Percentiles rank a stretch among this genome's conserved stretches.
Evolutionary conservation across 2,888 invertebrate genomes (phyloP).

Genomic region (Scelioninae gen. 1): DNA sequence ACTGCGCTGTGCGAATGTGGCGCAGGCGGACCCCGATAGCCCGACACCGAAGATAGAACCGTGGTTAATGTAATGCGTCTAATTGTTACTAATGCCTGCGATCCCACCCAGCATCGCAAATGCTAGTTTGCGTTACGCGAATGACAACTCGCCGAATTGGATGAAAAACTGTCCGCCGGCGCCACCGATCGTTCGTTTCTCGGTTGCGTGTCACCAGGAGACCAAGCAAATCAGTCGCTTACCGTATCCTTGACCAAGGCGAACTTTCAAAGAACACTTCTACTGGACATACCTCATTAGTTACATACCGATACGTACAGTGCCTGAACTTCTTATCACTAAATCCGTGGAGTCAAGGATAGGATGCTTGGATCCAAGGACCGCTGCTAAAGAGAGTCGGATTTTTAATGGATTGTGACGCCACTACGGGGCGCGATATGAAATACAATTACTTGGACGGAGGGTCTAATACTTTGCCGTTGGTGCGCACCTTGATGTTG

Average conservation of each 20-base stretch:
- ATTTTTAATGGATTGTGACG: slow-evolving; percentile 35
- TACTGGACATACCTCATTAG: too few relatives aligned
- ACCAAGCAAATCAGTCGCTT: slow-evolving; percentile 4
- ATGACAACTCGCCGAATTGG: slow-evolving; percentile 39
- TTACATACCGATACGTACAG: too few relatives aligned
- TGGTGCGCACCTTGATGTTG: slow-evolving; percentile 83
- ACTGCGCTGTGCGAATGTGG: slow-evolving; percentile 71
- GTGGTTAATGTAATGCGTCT: slow-evolving; percentile 50
- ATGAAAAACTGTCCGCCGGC: slow-evolving; percentile 71
- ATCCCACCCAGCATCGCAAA: slow-evolving; percentile 70
- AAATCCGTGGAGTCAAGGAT: too few relatives aligned
- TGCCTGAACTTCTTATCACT: too few relatives aligned
- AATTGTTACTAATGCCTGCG: slow-evolving; percentile 73
- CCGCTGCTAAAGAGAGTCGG: slow-evolving; percentile 11
- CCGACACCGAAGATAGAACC: slow-evolving; percentile 72
- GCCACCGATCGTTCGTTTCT: slow-evolving; percentile 65
- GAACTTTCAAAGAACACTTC: too few relatives aligned
- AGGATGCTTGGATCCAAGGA: slow-evolving; percentile 26
- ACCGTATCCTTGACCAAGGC: slow-evolving; percentile 6
- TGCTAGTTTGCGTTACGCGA: slow-evolving; percentile 24
- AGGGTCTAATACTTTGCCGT: slow-evolving; percentile 84
- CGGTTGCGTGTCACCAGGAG: slow-evolving; percentile 17
- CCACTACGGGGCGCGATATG: slow-evolving; percentile 58
- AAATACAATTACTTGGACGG: slow-evolving; percentile 80
- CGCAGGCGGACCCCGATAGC: slow-evolving; percentile 75